A percentile compares a stretch with the other conserved stretches of the same genome.
phyloP scores from a whole-genome alignment of 2,797 vertebrate genomes.

The Scyliorhinus canicula region DNA sequence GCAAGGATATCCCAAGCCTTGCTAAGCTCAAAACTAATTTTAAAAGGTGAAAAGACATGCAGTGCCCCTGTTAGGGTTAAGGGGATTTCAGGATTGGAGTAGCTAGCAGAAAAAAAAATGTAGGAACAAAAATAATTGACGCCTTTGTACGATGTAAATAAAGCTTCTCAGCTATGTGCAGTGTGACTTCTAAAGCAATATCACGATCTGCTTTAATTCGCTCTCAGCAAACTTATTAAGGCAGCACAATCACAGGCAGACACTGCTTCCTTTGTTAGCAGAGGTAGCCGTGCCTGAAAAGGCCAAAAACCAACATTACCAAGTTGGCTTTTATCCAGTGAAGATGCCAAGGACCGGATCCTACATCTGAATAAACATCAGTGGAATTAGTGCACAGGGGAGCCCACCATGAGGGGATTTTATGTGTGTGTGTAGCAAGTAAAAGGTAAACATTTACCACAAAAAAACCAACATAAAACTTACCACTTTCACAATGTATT shows the following conservation, averaged over 20 bases:
- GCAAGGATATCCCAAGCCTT: neutral
- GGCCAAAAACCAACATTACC: neutral
- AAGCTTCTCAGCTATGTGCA: constrained; percentile 4
- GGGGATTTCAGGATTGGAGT: neutral
- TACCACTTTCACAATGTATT: no score
- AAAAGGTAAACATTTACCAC: no score
- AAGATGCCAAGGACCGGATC: no score
- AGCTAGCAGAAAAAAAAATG: neutral
- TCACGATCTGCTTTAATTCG: neutral
- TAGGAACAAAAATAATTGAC: neutral
- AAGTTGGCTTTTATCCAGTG: neutral
- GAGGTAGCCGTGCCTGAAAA: neutral
- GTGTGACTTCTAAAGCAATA: constrained; percentile 7
- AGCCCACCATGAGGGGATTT: no score
- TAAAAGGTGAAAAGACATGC: neutral
- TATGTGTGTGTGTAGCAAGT: no score
- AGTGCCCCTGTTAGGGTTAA: neutral
- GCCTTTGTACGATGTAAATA: neutral
- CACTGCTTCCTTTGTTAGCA: neutral
- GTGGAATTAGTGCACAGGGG: neutral
- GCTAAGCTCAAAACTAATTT: neutral
- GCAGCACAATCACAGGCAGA: neutral
- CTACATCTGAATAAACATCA: neutral
- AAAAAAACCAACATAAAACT: neutral
- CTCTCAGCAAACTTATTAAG: neutral